Base-by-base conservation (phyloP, 2,888 invertebrate species). In the Yponomeuta sedellus region DNA sequence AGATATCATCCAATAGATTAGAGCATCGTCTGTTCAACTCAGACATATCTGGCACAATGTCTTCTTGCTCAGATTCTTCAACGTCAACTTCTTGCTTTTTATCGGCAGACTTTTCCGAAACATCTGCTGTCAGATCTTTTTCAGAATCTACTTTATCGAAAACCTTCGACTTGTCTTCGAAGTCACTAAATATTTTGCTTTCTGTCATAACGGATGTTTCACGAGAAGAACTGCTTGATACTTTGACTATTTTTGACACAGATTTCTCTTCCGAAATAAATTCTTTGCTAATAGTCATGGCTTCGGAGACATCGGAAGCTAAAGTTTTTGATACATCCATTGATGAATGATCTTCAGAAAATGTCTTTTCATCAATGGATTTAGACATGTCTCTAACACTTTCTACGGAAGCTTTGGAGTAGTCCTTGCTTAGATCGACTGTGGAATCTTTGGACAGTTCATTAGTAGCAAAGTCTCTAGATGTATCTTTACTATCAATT, bases 381-480 rank as follows among this genome's bases (percentile, higher is more conserved):
- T 83, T 85, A 11, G 90, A 91, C 58, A 82, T 83, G 75, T 91
- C 91, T 70, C 83, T 88, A 1, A 91, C 88, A 72, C 90, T 90
- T 71, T 91, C 91, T 66, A 88, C 79, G 1, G 91, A 91, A n/a
- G 82, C 85, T 71, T 90, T 91, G 1, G 91, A 88, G 71, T 79
- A 87, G 67, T 91, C 90, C 76, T 89, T 90, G 0, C 84, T 82
- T 66, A 91, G 77, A 67, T 91, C 91, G 44, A 86, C 83, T 1
- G 91, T 91, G n/a, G 91, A 91, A 71, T 91, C 91, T 78, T 91
- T 91, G 3, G 91, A 91, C 58, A 91, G 68, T 71, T 91, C 91
- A 72, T 91, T 91, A 16, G 91, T 90, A 16, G 91, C 89, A 77
- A 91, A 90, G 75, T 91, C 91, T 76, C 88, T 79, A 1, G 91